Percentiles rank a stretch among this genome's conserved stretches.
phyloP scores from a whole-genome alignment of 37 sponge, comb jelly and placozoan genomes.

The Bolinopsis microptera region DNA sequence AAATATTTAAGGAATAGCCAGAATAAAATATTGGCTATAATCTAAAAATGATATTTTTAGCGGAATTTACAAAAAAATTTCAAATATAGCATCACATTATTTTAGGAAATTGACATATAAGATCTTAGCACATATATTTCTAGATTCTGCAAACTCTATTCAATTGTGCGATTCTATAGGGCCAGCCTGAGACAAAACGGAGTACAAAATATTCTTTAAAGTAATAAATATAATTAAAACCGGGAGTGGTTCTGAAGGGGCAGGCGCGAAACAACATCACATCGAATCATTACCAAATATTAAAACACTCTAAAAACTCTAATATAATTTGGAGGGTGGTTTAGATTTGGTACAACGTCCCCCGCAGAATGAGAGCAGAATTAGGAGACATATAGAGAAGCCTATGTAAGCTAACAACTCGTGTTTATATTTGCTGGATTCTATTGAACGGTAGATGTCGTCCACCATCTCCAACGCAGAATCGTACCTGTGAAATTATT shows the following conservation, averaged over 20 bases:
- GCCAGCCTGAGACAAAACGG: neutral
- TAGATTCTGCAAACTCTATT: no score
- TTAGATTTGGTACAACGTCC: conserved; percentile 52
- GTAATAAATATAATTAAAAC: neutral
- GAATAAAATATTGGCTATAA: no score
- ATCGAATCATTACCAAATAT: no score
- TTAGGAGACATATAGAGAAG: neutral
- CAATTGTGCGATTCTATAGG: no score
- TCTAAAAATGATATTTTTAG: no score
- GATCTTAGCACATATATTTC: no score
- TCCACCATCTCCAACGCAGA: conserved; percentile 53
- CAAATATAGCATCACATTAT: no score
- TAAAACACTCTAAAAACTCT: neutral
- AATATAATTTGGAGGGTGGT: conserved; percentile 30
- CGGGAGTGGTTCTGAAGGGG: neutral
- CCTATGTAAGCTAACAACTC: conserved; percentile 1
- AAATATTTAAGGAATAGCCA: no score
- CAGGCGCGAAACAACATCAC: no score
- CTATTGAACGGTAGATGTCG: conserved; percentile 52
- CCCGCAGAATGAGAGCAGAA: conserved; percentile 29
- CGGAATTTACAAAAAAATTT: no score
- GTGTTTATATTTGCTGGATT: conserved; percentile 35
- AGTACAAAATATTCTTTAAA: neutral
- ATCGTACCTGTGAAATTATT: conserved; percentile 49
- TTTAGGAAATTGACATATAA: no score